Percentiles rank a stretch among this genome's conserved stretches.
These are phyloP conservation scores for Colostygia pectinataria DNA, from an alignment of 2,888 invertebrate species.

Conservation along the genomic window DNA sequence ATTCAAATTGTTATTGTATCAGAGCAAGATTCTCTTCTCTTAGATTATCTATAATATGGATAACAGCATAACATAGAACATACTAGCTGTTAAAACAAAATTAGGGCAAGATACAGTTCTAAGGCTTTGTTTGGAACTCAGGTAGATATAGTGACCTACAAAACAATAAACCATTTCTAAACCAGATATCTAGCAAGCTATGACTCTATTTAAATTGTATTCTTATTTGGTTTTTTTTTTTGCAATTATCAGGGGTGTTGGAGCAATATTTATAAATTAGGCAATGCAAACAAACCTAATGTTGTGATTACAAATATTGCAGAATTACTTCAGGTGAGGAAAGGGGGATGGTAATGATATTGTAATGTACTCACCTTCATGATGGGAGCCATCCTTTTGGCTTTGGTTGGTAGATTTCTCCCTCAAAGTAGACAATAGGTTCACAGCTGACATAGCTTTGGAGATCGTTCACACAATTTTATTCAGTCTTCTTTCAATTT, in stretches of 20 bases:
- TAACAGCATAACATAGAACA: no score
- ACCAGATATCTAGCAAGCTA: constrained; percentile 23
- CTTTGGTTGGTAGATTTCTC: constrained; percentile 75
- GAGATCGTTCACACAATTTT: constrained; percentile 67
- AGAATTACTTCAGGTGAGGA: not conserved
- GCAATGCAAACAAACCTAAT: constrained; percentile 1
- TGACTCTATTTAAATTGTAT: constrained; percentile 14
- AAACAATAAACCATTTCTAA: constrained; percentile 10
- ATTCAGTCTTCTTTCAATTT: constrained; percentile 81
- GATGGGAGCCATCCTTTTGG: constrained; percentile 69
- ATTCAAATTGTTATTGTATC: no score
- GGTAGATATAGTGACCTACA: constrained; percentile 15
- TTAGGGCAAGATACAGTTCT: constrained; percentile 29
- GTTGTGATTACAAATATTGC: not conserved
- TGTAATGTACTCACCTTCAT: constrained; percentile 60
- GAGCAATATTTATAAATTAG: not conserved
- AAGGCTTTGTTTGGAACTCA: constrained; percentile 23
- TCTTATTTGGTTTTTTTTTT: not conserved
- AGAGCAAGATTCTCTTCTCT: no score
- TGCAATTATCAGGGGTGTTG: constrained; percentile 3
- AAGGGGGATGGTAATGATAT: not conserved
- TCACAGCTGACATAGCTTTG: constrained; percentile 82
- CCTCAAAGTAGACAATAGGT: constrained; percentile 76
- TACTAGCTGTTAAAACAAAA: no score
- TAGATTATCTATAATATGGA: no score